These are phyloP conservation scores for Melitaea cinxia DNA, from an alignment of 1,140 invertebrate genomes.

Conservation along the genomic window DNA sequence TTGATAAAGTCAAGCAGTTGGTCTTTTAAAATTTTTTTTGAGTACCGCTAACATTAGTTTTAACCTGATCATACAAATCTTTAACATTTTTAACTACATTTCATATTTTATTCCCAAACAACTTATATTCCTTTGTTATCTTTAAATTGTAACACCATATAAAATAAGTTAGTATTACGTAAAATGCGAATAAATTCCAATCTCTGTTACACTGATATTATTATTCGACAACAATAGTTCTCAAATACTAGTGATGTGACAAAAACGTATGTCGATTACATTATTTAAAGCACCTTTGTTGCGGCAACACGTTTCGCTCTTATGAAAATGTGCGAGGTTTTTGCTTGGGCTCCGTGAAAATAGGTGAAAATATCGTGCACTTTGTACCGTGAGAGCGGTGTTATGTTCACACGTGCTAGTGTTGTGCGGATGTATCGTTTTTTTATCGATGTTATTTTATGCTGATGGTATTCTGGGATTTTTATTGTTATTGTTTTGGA, in stretches of 20 bases:
- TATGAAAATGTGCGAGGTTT: conserved; percentile 53
- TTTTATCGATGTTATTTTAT: conserved; percentile 1
- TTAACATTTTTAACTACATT: too few relatives aligned
- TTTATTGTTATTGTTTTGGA: neutral
- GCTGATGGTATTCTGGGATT: neutral
- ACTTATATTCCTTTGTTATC: too few relatives aligned
- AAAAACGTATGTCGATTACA: conserved; percentile 58
- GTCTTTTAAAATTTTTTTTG: too few relatives aligned
- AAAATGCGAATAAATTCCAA: conserved; percentile 28
- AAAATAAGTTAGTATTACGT: conserved; percentile 1
- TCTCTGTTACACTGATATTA: conserved; percentile 5
- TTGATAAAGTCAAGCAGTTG: too few relatives aligned
- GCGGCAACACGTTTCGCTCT: conserved; percentile 48
- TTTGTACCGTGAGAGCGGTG: conserved; percentile 61
- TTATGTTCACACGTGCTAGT: conserved; percentile 45
- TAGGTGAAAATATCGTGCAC: conserved; percentile 68
- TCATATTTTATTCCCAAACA: too few relatives aligned
- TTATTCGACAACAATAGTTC: conserved; percentile 5
- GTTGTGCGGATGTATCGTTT: conserved; percentile 38
- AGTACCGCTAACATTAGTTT: too few relatives aligned
- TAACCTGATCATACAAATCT: too few relatives aligned
- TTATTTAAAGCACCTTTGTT: conserved; percentile 52
- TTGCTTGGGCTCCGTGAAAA: conserved; percentile 60
- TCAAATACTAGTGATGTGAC: conserved; percentile 40
- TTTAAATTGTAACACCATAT: too few relatives aligned